A percentile compares a stretch with the other conserved stretches of the same genome.
phyloP scores from a whole-genome alignment of 2,797 vertebrate species.

The Columba guinea region DNA sequence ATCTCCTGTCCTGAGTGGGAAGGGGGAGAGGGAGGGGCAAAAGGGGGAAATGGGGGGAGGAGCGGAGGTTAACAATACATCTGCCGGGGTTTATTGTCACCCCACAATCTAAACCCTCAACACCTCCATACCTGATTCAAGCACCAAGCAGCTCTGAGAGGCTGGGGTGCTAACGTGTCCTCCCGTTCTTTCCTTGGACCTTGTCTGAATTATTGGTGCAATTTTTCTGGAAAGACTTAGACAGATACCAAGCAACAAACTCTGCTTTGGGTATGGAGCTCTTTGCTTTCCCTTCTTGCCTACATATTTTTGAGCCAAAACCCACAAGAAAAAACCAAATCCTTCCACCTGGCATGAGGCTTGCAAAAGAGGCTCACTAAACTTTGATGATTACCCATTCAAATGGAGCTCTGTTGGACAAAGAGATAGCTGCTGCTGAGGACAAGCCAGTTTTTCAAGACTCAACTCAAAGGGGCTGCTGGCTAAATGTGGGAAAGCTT shows the following conservation, averaged over 20 bases:
- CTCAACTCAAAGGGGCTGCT: slow-evolving; percentile 41
- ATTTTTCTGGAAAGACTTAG: neutral
- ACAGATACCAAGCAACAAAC: neutral
- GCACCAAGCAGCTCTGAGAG: neutral
- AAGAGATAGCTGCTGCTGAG: slow-evolving; percentile 46
- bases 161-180: neutral
- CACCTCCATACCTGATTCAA: neutral
- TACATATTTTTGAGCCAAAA: slow-evolving; percentile 22
- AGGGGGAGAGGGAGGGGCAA: too few species aligned
- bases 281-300: neutral
- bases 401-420: slow-evolving; percentile 53
- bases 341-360: slow-evolving; percentile 37
- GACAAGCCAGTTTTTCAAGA: slow-evolving; percentile 66
- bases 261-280: neutral
- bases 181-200: neutral
- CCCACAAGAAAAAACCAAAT: neutral
- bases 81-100: too few species aligned
- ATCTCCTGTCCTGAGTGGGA: too few species aligned
- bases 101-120: too few species aligned
- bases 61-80: too few species aligned
- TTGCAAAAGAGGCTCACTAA: slow-evolving; percentile 36
- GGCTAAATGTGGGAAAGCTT: slow-evolving; percentile 58
- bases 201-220: neutral
- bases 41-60: too few species aligned
- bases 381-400: slow-evolving; percentile 62